phyloP scores from a whole-genome alignment of 2,113 vertebrate species.

The Melanostigma gelatinosum region DNA sequence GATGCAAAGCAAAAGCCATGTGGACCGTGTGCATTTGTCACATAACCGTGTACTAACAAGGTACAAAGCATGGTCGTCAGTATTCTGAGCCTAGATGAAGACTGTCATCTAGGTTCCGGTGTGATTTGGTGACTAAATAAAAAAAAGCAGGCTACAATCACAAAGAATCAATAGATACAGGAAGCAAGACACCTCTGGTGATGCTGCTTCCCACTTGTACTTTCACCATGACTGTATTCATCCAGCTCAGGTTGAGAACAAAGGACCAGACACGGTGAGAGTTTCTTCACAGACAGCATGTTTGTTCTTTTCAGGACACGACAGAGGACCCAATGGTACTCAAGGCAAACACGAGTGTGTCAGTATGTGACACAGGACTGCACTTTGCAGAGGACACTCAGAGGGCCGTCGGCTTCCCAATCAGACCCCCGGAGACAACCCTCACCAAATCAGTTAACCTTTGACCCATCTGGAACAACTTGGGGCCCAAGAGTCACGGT shows the following conservation, averaged over 20 bases:
- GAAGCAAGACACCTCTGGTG: constrained; percentile 62
- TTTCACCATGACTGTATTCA: constrained; percentile 59
- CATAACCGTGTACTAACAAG: constrained; percentile 70
- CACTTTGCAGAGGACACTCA: constrained; percentile 77
- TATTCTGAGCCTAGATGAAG: constrained; percentile 58
- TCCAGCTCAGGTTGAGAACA: constrained; percentile 66
- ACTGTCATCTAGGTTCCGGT: constrained; percentile 58
- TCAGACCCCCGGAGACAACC: constrained; percentile 68
- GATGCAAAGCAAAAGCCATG: constrained; percentile 69
- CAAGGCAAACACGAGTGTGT: constrained; percentile 72
- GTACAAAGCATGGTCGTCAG: constrained; percentile 64
- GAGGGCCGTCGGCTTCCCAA: constrained; percentile 64
- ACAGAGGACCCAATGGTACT: constrained; percentile 71
- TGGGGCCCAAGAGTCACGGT: constrained; percentile 60
- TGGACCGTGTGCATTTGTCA: constrained; percentile 74
- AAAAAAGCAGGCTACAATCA: constrained; percentile 56
- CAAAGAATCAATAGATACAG: constrained; percentile 60
- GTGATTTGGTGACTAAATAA: constrained; percentile 45
- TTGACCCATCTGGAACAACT: constrained; percentile 69
- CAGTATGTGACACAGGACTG: constrained; percentile 74
- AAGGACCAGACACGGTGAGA: constrained; percentile 62
- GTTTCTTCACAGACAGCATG: constrained; percentile 32
- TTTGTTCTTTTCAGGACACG: constrained; percentile 35
- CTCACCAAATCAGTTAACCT: constrained; percentile 79
- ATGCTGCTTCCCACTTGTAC: constrained; percentile 59